Evolutionary conservation across 2,797 vertebrate species (phyloP).

Genomic region (Acropternis orthonyx): DNA sequence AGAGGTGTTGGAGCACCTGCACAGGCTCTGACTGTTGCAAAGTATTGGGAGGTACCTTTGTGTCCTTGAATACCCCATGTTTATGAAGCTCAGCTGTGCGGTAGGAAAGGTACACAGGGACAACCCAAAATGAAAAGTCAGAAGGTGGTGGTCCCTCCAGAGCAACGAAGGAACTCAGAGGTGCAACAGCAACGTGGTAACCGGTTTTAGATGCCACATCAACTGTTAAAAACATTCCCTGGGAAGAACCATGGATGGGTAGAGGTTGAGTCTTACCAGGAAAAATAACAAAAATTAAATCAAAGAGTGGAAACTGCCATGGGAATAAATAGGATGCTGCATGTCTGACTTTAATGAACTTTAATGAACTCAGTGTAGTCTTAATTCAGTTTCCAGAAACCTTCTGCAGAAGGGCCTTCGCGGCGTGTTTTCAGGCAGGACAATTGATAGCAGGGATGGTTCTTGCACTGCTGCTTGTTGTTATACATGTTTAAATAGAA

Average conservation of each 20-base stretch:
- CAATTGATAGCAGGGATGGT: background rate
- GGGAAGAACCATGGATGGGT: background rate
- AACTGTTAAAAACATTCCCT: fast-evolving
- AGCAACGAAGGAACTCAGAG: background rate
- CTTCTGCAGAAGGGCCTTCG: background rate
- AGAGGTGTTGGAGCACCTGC: background rate
- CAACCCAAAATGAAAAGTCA: background rate
- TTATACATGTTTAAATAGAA: fast-evolving
- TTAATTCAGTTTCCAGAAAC: background rate
- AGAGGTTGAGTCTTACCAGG: fast-evolving
- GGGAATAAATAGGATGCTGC: background rate
- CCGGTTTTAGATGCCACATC: fast-evolving
- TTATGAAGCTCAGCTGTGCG: background rate
- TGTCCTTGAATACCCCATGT: background rate
- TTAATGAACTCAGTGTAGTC: fast-evolving
- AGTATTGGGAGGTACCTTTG: background rate
- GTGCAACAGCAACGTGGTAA: background rate
- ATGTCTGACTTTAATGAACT: background rate
- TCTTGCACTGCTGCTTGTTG: fast-evolving
- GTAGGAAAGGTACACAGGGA: background rate
- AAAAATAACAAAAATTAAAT: background rate
- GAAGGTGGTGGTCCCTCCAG: background rate
- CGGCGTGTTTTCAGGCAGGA: background rate
- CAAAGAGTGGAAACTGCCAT: background rate
- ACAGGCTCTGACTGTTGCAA: background rate